Percentiles rank a stretch among this genome's conserved stretches.
These are phyloP conservation scores for Protophormia terraenovae DNA, from an alignment of 2,888 invertebrate species.

Conservation along the genomic window DNA sequence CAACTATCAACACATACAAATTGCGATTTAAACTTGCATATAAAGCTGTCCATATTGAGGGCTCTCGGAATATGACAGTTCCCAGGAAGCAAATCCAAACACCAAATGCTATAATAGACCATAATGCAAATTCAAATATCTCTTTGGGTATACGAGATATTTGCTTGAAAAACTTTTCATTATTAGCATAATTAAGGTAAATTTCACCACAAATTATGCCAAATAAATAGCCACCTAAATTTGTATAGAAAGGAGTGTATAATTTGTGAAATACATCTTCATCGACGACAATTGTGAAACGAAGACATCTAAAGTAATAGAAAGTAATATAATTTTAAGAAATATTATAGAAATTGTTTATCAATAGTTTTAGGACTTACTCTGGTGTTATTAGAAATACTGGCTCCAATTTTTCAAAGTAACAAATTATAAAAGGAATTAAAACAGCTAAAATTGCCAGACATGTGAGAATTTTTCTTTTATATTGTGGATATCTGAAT, in stretches of 20 bases:
- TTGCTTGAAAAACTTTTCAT: constrained; percentile 22
- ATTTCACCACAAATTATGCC: constrained; percentile 75
- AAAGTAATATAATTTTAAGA: not conserved
- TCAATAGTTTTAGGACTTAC: constrained; percentile 69
- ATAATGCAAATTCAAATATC: constrained; percentile 69
- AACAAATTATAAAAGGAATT: constrained; percentile 70
- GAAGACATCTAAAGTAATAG: constrained; percentile 73
- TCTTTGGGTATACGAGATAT: constrained; percentile 65
- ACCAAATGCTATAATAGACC: constrained; percentile 69
- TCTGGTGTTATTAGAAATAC: constrained; percentile 76
- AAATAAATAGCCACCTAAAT: constrained; percentile 77
- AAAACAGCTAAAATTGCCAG: constrained; percentile 45
- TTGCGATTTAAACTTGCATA: constrained; percentile 80
- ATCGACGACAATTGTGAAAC: constrained; percentile 75
- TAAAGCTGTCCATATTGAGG: constrained; percentile 79
- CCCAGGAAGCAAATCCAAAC: constrained; percentile 73
- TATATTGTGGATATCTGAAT: constrained; percentile 63
- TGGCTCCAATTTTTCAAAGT: constrained; percentile 73
- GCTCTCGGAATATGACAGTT: constrained; percentile 76
- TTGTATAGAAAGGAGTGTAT: constrained; percentile 77
- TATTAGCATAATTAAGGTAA: constrained; percentile 69
- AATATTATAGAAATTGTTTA: not conserved
- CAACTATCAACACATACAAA: constrained; percentile 77
- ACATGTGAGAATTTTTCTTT: constrained; percentile 21
- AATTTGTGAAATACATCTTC: constrained; percentile 73